Evolutionary conservation across 2,888 invertebrate species (phyloP).

Genomic region (Strigamia transsilvanica): DNA sequence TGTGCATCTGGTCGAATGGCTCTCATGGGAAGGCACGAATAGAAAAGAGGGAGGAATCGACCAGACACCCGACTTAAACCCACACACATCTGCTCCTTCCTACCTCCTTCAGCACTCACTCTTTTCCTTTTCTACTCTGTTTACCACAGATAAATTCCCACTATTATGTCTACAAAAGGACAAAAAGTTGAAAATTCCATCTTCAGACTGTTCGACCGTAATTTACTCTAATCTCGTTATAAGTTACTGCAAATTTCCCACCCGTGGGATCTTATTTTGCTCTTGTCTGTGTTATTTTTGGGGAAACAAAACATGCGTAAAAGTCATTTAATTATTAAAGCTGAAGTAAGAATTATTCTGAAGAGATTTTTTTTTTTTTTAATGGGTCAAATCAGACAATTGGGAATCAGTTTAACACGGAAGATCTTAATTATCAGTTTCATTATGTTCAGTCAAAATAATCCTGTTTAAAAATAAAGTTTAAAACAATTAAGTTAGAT

Average conservation of each 20-base stretch:
- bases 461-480: not conserved
- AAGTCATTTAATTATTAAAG: no score
- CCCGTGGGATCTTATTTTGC: no score
- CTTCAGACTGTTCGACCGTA: not conserved
- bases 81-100: slow-evolving; percentile 28
- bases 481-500: not conserved
- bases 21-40: slow-evolving; percentile 38
- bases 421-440: no score
- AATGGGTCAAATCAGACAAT: no score
- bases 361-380: no score
- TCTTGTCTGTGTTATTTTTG: no score
- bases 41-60: slow-evolving; percentile 22
- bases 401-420: no score
- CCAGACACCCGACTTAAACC: slow-evolving; percentile 31
- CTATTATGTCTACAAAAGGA: not conserved
- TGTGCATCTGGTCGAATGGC: slow-evolving; percentile 41
- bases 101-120: not conserved
- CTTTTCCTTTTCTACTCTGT: not conserved
- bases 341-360: no score
- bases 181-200: not conserved
- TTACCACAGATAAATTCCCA: not conserved
- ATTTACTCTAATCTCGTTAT: no score
- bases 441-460: no score
- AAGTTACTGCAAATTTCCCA: no score
- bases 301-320: no score